Evolutionary conservation across 2,797 vertebrate genomes (phyloP).

Genomic region (Lateolabrax maculatus): DNA sequence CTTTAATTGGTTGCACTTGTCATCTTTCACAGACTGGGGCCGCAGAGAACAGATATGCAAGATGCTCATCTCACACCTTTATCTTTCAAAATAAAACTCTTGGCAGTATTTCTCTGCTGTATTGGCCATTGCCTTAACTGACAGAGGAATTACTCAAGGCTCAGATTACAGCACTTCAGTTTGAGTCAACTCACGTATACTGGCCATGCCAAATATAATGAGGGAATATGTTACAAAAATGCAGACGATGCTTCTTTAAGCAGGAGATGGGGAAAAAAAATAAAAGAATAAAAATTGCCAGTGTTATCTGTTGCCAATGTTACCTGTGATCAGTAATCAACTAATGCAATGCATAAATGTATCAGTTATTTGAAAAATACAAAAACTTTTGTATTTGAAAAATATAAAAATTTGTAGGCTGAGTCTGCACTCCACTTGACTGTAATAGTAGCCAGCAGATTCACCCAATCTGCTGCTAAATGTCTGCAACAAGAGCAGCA

Average conservation of each 20-base stretch:
- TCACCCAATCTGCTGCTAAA: too few species aligned
- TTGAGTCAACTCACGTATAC: neutral
- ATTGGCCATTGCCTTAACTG: neutral
- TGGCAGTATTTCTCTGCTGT: neutral
- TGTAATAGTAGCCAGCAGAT: too few species aligned
- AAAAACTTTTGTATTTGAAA: neutral
- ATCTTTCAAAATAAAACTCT: slow-evolving; percentile 12
- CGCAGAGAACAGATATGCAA: neutral
- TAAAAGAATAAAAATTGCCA: neutral
- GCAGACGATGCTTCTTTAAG: neutral
- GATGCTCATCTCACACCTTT: slow-evolving; percentile 4
- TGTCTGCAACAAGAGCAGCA: too few species aligned
- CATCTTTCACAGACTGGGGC: neutral
- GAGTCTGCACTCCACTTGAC: too few species aligned
- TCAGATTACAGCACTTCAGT: neutral
- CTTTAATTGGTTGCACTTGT: slow-evolving; percentile 25
- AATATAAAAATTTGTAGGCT: too few species aligned
- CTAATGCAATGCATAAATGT: neutral
- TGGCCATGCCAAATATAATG: neutral
- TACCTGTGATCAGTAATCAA: neutral
- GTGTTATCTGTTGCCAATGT: rapidly evolving
- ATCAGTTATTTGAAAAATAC: too few species aligned
- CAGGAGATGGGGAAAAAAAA: too few species aligned
- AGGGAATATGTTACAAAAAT: neutral
- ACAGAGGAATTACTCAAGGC: neutral